A percentile compares a stretch with the other conserved stretches of the same genome.
phyloP scores from a whole-genome alignment of 1,140 invertebrate species.

The Platyscapa corneri region DNA sequence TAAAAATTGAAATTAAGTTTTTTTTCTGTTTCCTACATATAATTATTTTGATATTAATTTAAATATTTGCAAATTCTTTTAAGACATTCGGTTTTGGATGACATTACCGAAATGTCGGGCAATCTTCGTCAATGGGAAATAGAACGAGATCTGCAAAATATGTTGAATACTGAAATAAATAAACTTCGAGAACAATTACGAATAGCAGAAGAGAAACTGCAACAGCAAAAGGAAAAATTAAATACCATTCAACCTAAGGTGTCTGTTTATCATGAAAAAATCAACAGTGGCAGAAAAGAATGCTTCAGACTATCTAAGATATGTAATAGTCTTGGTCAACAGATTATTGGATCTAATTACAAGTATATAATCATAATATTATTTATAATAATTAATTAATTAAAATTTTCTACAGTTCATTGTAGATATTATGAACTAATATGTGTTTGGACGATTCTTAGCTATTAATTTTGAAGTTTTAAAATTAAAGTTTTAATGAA shows the following conservation, averaged over 20 bases:
- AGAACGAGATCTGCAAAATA: constrained; percentile 64
- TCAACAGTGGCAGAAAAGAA: constrained; percentile 64
- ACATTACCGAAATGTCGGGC: constrained; percentile 66
- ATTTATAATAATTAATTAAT: constrained; percentile 20
- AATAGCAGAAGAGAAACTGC: constrained; percentile 64
- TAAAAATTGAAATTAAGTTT: too few relatives aligned
- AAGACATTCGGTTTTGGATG: constrained; percentile 66
- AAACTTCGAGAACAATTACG: constrained; percentile 63
- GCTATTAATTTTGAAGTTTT: neutral
- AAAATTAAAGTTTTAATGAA: neutral
- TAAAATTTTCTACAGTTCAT: constrained; percentile 40
- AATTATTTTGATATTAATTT: too few relatives aligned
- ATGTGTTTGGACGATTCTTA: neutral
- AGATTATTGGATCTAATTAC: constrained; percentile 65
- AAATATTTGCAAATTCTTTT: too few relatives aligned
- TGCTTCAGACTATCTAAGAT: constrained; percentile 67
- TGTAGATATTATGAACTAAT: neutral
- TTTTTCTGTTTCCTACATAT: too few relatives aligned
- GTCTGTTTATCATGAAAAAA: constrained; percentile 62
- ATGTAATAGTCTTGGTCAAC: constrained; percentile 66
- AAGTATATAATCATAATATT: constrained; percentile 62
- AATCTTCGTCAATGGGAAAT: constrained; percentile 66
- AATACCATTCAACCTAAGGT: constrained; percentile 63
- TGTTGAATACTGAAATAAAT: constrained; percentile 60
- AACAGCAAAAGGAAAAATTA: constrained; percentile 62